Conservation (phyloP, 92 coral and sea anemone species). For the Palythoa grandiflora region DNA sequence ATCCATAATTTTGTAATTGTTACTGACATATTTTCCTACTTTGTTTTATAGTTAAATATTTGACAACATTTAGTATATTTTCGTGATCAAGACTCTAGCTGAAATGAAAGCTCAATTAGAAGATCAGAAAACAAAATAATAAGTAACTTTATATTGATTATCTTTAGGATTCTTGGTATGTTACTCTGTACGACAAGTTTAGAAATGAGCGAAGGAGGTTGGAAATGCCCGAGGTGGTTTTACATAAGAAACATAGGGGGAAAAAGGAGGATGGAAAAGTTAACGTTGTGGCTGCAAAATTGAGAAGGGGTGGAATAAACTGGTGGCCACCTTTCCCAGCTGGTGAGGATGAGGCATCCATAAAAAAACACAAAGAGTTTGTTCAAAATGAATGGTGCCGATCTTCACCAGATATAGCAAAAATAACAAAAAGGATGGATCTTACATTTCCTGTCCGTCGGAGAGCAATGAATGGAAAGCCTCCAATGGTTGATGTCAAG, state of each 20-base stretch:
- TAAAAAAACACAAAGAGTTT: slow-evolving; percentile 61
- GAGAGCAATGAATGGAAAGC: slow-evolving; percentile 59
- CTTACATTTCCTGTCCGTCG: slow-evolving; percentile 62
- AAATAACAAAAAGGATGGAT: slow-evolving; percentile 58
- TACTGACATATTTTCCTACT: no score
- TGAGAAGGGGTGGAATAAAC: slow-evolving; percentile 68
- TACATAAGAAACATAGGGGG: slow-evolving; percentile 49
- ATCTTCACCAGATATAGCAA: slow-evolving; percentile 56
- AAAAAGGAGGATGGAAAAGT: slow-evolving; percentile 9
- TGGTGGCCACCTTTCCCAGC: slow-evolving; percentile 78
- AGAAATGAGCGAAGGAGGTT: slow-evolving; percentile 66
- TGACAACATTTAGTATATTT: background rate
- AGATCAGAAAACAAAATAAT: background rate
- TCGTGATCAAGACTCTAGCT: background rate
- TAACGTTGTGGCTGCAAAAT: slow-evolving; percentile 43
- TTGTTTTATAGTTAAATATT: no score
- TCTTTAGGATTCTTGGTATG: slow-evolving; percentile 71
- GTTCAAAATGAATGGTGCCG: slow-evolving; percentile 48
- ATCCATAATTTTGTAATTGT: no score
- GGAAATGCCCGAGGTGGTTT: slow-evolving; percentile 69
- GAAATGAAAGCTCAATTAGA: background rate
- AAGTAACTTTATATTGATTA: background rate
- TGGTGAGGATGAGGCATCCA: slow-evolving; percentile 73
- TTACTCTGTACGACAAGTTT: slow-evolving; percentile 70
- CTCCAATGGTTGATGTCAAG: slow-evolving; percentile 40